Evolutionary conservation across 2,888 invertebrate genomes (phyloP), one percentile per base, ranked within the genome.

Genomic region (Cryptophagus acutangulus): DNA sequence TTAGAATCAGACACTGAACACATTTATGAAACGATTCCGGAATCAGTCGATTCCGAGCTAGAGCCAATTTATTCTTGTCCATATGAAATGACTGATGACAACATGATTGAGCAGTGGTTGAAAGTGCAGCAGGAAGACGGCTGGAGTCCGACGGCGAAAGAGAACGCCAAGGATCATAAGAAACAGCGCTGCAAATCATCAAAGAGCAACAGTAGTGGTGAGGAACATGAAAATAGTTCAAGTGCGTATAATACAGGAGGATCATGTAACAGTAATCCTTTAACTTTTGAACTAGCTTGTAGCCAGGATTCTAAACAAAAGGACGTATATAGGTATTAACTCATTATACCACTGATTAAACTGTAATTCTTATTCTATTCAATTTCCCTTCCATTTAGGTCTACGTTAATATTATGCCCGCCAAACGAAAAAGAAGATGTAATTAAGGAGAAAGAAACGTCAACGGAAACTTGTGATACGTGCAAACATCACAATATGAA

Each of bases 191-290:
- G 55, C 35, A 65, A 65, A 46, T 58, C 63, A 18, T 59, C 58
- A 20, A 63, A 63, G 45, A 64, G 63, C 43, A 63, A 61, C 43
- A 73, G 73, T 47, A 74, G 71, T 24, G 72, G 71, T 17, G 76
- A 78, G 46, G 78, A 76, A 43, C 75, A 77, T 45, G 79, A 81
- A 45, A 74, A 74, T 47, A 79, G 79, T 33, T 82, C 82, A 20
- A 81, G 80, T 65, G 84, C 84, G 34, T 84, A 84, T 62, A 85
- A 84, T 58, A 84, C 84, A 1, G 82, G 83, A 1, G 84, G 83
- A 39, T 83, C 83, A n/a, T 82, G 82, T 56, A 78, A 83, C 52
- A 82, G 82, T 56, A 78, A 75, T 58, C 77, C 76, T 4, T 60
- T 77, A 9, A 75, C 74, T 2, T 62, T 76, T 45, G 74, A 77